Conservation (phyloP, 2,797 vertebrate species). For the Enteromius viviparus region DNA sequence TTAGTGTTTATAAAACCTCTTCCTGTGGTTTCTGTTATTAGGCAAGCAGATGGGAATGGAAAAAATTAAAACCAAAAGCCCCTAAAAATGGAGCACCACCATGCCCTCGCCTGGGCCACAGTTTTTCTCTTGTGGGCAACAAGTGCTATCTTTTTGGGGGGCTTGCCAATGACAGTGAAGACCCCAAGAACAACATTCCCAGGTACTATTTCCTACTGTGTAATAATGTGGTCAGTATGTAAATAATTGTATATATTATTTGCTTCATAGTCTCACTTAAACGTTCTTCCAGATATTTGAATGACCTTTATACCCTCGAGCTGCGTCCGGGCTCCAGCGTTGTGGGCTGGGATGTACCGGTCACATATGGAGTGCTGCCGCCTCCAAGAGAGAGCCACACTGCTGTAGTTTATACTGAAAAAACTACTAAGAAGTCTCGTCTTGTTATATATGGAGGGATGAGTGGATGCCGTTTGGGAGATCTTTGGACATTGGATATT, state of each 20-base stretch:
- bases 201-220: constrained; percentile 72
- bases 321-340: constrained; percentile 91
- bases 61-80: constrained; percentile 93
- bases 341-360: constrained; percentile 93
- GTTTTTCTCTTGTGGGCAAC: constrained; percentile 95
- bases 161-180: constrained; percentile 94
- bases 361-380: constrained; percentile 92
- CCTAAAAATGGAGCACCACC: constrained; percentile 94
- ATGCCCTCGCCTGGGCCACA: constrained; percentile 93
- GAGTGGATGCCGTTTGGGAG: constrained; percentile 94
- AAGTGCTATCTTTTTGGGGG: constrained; percentile 96
- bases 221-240: neutral
- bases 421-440: constrained; percentile 86
- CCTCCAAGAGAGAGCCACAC: constrained; percentile 95
- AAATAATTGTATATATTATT: neutral
- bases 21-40: constrained; percentile 61
- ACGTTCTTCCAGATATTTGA: constrained; percentile 83
- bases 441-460: constrained; percentile 94
- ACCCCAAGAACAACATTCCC: constrained; percentile 98
- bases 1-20: neutral
- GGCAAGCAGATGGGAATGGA: constrained; percentile 98
- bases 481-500: constrained; percentile 94
- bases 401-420: constrained; percentile 94
- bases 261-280: neutral
- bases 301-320: constrained; percentile 93